Percentiles rank a stretch among this genome's conserved stretches.
phyloP scores from a whole-genome alignment of 1,140 invertebrate genomes.

The Drosophila novamexicana region DNA sequence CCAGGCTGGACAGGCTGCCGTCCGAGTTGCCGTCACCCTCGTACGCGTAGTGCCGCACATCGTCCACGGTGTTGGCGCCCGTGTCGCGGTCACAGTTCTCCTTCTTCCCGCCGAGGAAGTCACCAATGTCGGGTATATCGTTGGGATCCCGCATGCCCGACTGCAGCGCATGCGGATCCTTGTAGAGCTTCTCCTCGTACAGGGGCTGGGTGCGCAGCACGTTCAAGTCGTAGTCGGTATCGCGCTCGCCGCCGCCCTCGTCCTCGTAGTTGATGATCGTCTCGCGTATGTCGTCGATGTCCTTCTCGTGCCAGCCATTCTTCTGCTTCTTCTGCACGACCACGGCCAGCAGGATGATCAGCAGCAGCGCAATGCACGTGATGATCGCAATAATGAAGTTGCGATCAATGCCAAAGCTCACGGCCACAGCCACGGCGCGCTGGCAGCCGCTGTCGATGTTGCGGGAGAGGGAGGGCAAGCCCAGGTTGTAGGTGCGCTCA shows the following conservation, averaged over 20 bases:
- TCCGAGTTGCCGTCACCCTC: slow-evolving; percentile 97
- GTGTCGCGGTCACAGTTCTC: slow-evolving; percentile 95
- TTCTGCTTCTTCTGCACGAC: slow-evolving; percentile 93
- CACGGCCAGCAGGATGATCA: slow-evolving; percentile 93
- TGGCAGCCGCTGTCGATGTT: slow-evolving; percentile 90
- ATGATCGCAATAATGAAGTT: slow-evolving; percentile 94
- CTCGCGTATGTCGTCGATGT: slow-evolving; percentile 97
- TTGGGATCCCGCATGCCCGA: slow-evolving; percentile 69
- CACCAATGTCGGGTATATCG: slow-evolving; percentile 92
- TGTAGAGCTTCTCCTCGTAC: slow-evolving; percentile 83
- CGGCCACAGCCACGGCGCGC: slow-evolving; percentile 88
- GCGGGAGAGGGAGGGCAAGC: slow-evolving; percentile 88
- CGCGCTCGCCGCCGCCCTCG: slow-evolving; percentile 97
- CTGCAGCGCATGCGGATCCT: slow-evolving; percentile 73
- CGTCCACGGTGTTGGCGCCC: slow-evolving; percentile 95
- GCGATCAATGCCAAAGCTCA: slow-evolving; percentile 92
- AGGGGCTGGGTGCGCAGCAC: slow-evolving; percentile 88
- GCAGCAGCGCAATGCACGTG: slow-evolving; percentile 90
- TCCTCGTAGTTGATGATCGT: slow-evolving; percentile 99
- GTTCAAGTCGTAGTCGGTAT: slow-evolving; percentile 96
- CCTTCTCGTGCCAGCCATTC: slow-evolving; percentile 94
- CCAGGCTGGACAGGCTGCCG: slow-evolving; percentile 96
- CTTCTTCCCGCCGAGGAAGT: slow-evolving; percentile 95
- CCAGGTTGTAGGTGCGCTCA: slow-evolving; percentile 91
- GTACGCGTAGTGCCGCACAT: slow-evolving; percentile 97